A percentile compares a stretch with the other conserved stretches of the same genome.
These are phyloP conservation scores for Laticauda laticaudata DNA, from an alignment of 2,113 vertebrate genomes.

Conservation along the genomic window DNA sequence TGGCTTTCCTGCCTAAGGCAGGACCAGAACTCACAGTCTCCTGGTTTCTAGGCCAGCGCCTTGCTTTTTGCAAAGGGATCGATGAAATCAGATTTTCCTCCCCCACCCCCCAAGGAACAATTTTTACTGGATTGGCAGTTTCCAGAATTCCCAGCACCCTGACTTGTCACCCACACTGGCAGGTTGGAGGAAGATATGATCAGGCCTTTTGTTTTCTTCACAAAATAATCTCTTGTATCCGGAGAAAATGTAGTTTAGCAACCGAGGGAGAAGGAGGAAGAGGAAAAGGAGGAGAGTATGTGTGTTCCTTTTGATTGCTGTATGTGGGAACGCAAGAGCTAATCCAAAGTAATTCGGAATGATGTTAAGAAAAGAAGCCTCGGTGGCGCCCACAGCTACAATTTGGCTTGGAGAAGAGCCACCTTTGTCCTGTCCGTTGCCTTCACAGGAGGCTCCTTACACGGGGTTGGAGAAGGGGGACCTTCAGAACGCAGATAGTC, in stretches of 20 bases:
- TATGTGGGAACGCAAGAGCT: neutral
- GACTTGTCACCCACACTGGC: neutral
- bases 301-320: neutral
- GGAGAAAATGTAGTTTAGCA: neutral
- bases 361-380: neutral
- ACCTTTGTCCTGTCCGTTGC: no score
- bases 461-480: neutral
- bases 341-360: neutral
- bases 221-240: neutral
- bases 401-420: neutral
- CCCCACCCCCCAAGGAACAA: no score
- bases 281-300: neutral
- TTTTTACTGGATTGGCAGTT: neutral
- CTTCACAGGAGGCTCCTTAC: neutral
- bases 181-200: neutral
- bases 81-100: rapidly evolving
- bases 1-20: neutral
- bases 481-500: neutral
- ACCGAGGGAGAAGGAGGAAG: neutral
- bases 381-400: neutral
- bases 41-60: neutral
- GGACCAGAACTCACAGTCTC: no score
- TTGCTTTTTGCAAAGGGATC: neutral
- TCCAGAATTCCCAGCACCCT: neutral
- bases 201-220: neutral